Evolutionary conservation across 2,113 vertebrate genomes (phyloP).

Genomic region (Dromaius novaehollandiae): DNA sequence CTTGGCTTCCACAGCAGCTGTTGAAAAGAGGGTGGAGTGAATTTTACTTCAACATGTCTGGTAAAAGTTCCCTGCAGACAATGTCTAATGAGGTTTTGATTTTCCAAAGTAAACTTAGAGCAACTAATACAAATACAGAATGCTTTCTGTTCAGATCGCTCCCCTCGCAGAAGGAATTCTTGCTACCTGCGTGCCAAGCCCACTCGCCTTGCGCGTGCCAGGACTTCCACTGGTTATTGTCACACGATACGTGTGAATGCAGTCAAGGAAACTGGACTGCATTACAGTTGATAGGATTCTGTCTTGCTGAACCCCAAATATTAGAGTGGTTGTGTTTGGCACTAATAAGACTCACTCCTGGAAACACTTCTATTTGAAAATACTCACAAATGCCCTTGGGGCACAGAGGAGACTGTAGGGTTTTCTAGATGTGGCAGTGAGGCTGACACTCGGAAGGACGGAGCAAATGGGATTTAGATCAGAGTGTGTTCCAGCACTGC

Average conservation of each 20-base stretch:
- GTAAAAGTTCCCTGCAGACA: conserved; percentile 35
- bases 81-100: background rate
- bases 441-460: background rate
- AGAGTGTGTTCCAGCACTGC: background rate
- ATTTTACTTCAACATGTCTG: conserved; percentile 30
- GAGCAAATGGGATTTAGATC: background rate
- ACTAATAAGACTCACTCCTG: background rate
- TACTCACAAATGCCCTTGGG: background rate
- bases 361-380: background rate
- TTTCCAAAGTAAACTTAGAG: conserved; percentile 42
- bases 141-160: background rate
- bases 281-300: background rate
- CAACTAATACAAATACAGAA: background rate
- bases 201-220: rapidly evolving
- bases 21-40: conserved; percentile 17
- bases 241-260: rapidly evolving
- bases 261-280: background rate
- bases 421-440: background rate
- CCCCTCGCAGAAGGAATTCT: background rate
- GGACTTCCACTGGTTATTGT: background rate
- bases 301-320: background rate
- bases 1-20: background rate
- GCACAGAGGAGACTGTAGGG: background rate
- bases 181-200: background rate
- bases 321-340: background rate